Base-by-base conservation (phyloP, 2,888 invertebrate species). In the Spilarctia lutea region DNA sequence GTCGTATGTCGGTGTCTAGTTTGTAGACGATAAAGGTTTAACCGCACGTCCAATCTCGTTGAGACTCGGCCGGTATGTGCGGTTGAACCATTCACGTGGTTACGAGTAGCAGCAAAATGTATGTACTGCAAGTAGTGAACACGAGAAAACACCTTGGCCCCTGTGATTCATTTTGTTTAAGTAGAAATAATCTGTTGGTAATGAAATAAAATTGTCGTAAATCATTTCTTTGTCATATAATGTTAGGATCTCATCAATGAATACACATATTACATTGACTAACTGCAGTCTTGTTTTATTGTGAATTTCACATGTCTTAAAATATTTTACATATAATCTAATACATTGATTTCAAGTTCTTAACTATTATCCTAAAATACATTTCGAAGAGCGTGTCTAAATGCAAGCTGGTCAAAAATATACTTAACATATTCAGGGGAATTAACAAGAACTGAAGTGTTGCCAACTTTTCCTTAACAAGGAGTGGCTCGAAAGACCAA, bases 141-240 rank as follows among this genome's bases (percentile, higher is more conserved):
- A 92, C 91, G 92, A 93, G 91, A 92, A 91, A 90, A 93, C 93
- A 94, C 94, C 92, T 91, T 90, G 89, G 87, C 90, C 94, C 95
- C 94, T 95, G 95, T 96, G 95, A 95, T 95, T 94, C 93, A 93
- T 94, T 94, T 92, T 93, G 93, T 94, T 94, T 91, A 91, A 75
- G 91, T 95, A 94, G 94, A 83, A 73, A 86, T 92, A 91, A 85
- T 82, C 87, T 94, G 94, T 94, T 94, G 93, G 90, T 92, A 92
- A 93, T 91, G 87, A 90, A 93, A 92, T 91, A 92, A 90, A 90
- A 89, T 93, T 94, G 87, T 91, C 87, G 92, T 91, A 92, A 86
- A 86, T 71, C 65, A 45, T 30, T 85, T 83, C 89, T 86, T 39
- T 16, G n/a, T 60, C 27, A 60, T 63, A 30, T 63, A 63, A 63